A percentile compares a stretch with the other conserved stretches of the same genome.
Evolutionary conservation across 2,888 invertebrate species (phyloP).

Genomic region (Drosophila anomalipes): DNA sequence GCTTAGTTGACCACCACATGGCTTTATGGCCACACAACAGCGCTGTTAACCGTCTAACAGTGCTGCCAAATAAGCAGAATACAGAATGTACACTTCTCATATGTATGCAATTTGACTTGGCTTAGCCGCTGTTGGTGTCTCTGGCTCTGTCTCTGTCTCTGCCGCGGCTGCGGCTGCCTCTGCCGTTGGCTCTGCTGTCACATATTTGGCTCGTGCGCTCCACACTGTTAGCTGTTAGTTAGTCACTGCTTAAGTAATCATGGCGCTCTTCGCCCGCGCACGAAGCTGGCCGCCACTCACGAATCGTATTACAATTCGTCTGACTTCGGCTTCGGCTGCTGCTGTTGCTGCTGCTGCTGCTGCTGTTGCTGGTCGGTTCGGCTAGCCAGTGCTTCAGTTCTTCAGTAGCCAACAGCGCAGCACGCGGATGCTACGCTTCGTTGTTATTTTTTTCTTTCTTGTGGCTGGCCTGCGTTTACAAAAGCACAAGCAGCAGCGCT

Average conservation of each 20-base stretch:
- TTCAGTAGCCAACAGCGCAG: slow-evolving; percentile 74
- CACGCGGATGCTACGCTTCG: slow-evolving; percentile 80
- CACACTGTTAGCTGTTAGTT: slow-evolving; percentile 62
- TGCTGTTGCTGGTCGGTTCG: slow-evolving; percentile 37
- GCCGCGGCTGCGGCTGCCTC: not conserved
- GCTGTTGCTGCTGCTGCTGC: slow-evolving; percentile 25
- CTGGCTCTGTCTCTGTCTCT: not conserved
- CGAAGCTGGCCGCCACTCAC: slow-evolving; percentile 56
- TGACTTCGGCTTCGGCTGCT: slow-evolving; percentile 63
- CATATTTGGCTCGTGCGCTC: slow-evolving; percentile 59
- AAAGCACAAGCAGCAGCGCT: slow-evolving; percentile 49
- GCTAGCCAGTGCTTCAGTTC: slow-evolving; percentile 69
- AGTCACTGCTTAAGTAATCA: slow-evolving; percentile 71
- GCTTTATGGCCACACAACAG: slow-evolving; percentile 33
- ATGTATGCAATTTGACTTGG: slow-evolving; percentile 25
- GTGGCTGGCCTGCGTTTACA: slow-evolving; percentile 49
- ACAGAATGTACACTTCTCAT: slow-evolving; percentile 7
- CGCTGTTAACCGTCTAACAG: slow-evolving; percentile 55
- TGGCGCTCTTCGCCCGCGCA: slow-evolving; percentile 64
- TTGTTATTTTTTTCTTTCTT: slow-evolving; percentile 55
- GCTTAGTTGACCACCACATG: slow-evolving; percentile 32
- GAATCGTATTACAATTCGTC: slow-evolving; percentile 58
- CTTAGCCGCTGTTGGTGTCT: slow-evolving; percentile 11
- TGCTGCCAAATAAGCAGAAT: slow-evolving; percentile 23
- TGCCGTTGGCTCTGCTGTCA: slow-evolving; percentile 9